Percentiles rank a stretch among this genome's conserved stretches.
phyloP scores from a whole-genome alignment of 2,113 vertebrate species.

The Chlorodrepanis virens region DNA sequence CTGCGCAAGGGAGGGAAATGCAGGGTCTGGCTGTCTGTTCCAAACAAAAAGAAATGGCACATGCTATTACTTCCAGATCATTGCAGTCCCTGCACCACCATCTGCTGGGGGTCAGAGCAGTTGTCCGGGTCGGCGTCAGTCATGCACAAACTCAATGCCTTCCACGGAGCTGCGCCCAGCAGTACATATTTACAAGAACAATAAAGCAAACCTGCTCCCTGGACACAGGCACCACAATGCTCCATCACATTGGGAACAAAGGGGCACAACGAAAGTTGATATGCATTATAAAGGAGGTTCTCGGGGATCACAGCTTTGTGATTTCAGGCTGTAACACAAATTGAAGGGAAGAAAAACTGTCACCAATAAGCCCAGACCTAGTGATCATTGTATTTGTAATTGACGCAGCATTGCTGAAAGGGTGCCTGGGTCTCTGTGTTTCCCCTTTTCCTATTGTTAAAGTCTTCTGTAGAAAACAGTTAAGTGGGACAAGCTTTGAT shows the following conservation, averaged over 20 bases:
- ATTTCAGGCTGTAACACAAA: conserved; percentile 41
- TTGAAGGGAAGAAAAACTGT: conserved; percentile 32
- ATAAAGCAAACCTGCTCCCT: conserved; percentile 81
- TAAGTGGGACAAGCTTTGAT: neutral
- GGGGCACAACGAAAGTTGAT: conserved; percentile 74
- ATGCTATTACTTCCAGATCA: conserved; percentile 89
- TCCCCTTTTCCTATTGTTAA: neutral
- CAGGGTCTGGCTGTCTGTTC: conserved; percentile 71
- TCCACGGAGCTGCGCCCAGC: conserved; percentile 74
- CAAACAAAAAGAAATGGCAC: conserved; percentile 89
- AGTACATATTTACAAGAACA: conserved; percentile 82
- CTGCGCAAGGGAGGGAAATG: conserved; percentile 33
- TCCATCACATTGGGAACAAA: conserved; percentile 76
- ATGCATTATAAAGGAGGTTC: conserved; percentile 81
- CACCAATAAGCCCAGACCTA: conserved; percentile 18
- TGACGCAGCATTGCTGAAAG: neutral
- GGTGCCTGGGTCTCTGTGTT: neutral
- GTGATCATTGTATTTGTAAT: neutral
- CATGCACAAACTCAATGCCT: conserved; percentile 70
- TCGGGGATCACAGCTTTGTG: conserved; percentile 37
- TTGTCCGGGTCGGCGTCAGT: conserved; percentile 81
- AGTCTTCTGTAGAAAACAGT: neutral
- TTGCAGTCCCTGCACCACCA: conserved; percentile 82
- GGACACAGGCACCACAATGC: conserved; percentile 72
- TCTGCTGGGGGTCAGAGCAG: conserved; percentile 86